These are phyloP conservation scores for Coregonus ussuriensis DNA, from an alignment of 2,797 vertebrate genomes.

Conservation along the genomic window DNA sequence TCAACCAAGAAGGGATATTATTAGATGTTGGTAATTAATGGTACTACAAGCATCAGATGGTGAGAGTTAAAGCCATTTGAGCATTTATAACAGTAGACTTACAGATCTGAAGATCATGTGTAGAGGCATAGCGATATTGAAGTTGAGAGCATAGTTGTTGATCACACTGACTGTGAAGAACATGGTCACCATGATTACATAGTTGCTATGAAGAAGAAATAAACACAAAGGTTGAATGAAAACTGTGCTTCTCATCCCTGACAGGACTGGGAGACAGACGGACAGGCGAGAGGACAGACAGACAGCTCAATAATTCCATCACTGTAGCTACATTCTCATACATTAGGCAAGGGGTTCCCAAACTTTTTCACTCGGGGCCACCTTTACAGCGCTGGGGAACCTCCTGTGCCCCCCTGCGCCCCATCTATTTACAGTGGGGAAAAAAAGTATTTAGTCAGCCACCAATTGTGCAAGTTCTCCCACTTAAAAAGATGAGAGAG, in stretches of 20 bases:
- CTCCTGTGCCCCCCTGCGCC: too few species aligned
- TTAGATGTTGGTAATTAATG: not conserved
- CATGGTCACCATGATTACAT: slow-evolving; percentile 97
- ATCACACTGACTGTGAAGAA: slow-evolving; percentile 96
- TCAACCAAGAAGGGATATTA: slow-evolving; percentile 7
- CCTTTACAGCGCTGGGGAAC: too few species aligned
- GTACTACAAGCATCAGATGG: not conserved
- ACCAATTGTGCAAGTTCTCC: too few species aligned
- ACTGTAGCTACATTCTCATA: not conserved
- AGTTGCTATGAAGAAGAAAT: slow-evolving; percentile 75
- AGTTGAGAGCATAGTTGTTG: slow-evolving; percentile 97
- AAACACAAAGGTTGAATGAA: not conserved
- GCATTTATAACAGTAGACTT: slow-evolving; percentile 54
- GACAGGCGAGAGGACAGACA: not conserved
- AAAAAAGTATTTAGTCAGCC: too few species aligned
- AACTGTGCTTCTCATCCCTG: not conserved
- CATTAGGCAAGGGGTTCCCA: not conserved
- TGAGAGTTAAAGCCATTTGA: not conserved
- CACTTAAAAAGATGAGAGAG: too few species aligned
- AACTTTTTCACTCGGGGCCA: too few species aligned
- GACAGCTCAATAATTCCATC: not conserved
- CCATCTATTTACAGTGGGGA: too few species aligned
- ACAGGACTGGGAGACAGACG: not conserved
- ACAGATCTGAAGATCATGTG: slow-evolving; percentile 99
- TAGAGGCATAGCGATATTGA: slow-evolving; percentile 95